Percentiles rank a stretch among this genome's conserved stretches.
These are phyloP conservation scores for Cryptotermes secundus DNA, from an alignment of 1,140 invertebrate species.

Conservation along the genomic window DNA sequence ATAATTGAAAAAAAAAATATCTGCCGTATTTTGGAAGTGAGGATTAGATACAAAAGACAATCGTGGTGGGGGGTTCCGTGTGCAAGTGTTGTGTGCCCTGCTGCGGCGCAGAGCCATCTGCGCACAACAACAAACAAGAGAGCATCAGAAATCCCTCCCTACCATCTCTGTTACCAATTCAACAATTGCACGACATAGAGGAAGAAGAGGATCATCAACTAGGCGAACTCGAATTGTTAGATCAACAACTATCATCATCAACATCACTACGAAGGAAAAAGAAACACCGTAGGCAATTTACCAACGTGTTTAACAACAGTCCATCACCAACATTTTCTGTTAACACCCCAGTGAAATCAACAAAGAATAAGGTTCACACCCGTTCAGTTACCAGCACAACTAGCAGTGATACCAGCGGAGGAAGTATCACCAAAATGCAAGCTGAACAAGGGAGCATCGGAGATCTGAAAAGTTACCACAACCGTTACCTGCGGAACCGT, in stretches of 20 bases:
- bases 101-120: constrained; percentile 22
- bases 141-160: constrained; percentile 16
- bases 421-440: constrained; percentile 68
- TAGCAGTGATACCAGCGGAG: constrained; percentile 41
- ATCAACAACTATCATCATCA: constrained; percentile 37
- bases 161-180: constrained; percentile 36
- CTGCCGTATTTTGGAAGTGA: constrained; percentile 13
- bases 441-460: constrained; percentile 85
- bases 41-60: constrained; percentile 10
- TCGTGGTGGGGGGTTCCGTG: constrained; percentile 36
- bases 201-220: constrained; percentile 53
- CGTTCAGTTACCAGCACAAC: constrained; percentile 50
- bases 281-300: neutral
- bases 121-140: constrained; percentile 7
- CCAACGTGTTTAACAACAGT: constrained; percentile 19
- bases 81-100: constrained; percentile 35
- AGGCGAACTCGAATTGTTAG: neutral
- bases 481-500: constrained; percentile 74
- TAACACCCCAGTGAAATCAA: constrained; percentile 24
- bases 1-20: neutral
- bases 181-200: constrained; percentile 53
- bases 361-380: constrained; percentile 48
- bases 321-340: constrained; percentile 11
- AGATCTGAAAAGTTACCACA: constrained; percentile 82
- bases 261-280: neutral